A percentile compares a stretch with the other conserved stretches of the same genome.
phyloP scores from a whole-genome alignment of 2,113 vertebrate genomes.

The Sapayoa aenigma region DNA sequence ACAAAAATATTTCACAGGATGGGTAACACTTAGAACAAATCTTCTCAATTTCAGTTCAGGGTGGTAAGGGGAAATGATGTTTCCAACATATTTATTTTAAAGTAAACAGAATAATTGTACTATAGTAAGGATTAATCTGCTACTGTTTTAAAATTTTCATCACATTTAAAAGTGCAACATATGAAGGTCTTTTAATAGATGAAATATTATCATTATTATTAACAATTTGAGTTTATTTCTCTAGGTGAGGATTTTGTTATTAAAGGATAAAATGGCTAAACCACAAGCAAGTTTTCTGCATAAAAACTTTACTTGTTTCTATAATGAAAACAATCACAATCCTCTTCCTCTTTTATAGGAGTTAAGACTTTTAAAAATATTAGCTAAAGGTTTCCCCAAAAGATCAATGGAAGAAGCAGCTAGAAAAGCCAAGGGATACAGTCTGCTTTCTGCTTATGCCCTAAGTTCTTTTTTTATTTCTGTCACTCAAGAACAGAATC shows the following conservation, averaged over 20 bases:
- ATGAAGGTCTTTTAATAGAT: not conserved
- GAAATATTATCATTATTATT: not conserved
- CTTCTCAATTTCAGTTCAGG: not conserved
- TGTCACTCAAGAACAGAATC: not conserved
- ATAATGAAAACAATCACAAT: not conserved
- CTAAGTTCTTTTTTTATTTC: not conserved
- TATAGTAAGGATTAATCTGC: not conserved
- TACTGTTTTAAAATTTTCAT: not conserved
- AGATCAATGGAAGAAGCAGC: not conserved
- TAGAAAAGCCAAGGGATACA: not conserved
- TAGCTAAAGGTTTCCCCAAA: not conserved
- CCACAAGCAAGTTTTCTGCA: fast-evolving
- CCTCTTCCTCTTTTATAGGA: not conserved
- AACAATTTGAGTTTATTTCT: not conserved
- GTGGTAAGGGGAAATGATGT: not conserved
- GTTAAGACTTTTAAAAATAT: not conserved
- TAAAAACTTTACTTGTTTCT: not conserved
- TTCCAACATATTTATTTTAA: not conserved
- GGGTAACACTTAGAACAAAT: not conserved
- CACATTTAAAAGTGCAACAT: not conserved
- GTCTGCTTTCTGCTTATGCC: not conserved
- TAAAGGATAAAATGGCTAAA: not conserved
- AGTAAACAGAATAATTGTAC: not conserved
- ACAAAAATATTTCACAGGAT: not conserved
- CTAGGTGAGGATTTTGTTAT: not conserved